Evolutionary conservation across 2,888 invertebrate genomes (phyloP), one percentile per base, ranked within the genome.

Genomic region (Ectobius pallidus): DNA sequence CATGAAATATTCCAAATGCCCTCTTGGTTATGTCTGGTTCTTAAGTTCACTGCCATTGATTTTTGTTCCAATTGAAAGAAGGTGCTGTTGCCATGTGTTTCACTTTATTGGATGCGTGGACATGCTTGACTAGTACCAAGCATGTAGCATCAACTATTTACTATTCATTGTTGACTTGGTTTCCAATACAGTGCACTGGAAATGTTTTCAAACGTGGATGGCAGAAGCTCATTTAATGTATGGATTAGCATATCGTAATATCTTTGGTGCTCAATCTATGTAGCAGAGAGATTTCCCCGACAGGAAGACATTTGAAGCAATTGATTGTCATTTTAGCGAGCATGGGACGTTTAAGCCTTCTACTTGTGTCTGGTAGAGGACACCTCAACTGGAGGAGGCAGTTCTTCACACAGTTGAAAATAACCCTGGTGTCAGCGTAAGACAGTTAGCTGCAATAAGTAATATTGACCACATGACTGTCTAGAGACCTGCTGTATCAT

Each of bases 281-380:
- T 34, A 34, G 7, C 11, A 3, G 46, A n/a, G 46, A 46, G 46
- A 55, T 55, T 55, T 55, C 55, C 55, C 55, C 16, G 55, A 55
- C 55, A 55, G 55, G 55, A 55, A 55, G 55, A 55, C 55, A 25
- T 55, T 55, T 55, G 25, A 55, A 55, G 55, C 55, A 55, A 55
- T 55, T 55, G 55, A 55, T 55, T 16, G 55, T 55, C 55, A 25
- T 55, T n/a, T 55, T 55, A 55, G 55, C 22, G 55, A 55, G 55
- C 55, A 55, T 55, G 25, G 27, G 16, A 55, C 25, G 16, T 55
- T 55, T 55, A 11, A 27, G 22, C 27, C 55, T 55, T 6, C 25
- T 55, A 55, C 16, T 22, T 6, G 55, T 25, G 20, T 6, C 55
- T 55, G 55, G 55, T 20, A 25, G 46, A 46, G 46, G 46, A 14